phyloP scores from a whole-genome alignment of 2,113 vertebrate genomes.

The Motacilla alba region DNA sequence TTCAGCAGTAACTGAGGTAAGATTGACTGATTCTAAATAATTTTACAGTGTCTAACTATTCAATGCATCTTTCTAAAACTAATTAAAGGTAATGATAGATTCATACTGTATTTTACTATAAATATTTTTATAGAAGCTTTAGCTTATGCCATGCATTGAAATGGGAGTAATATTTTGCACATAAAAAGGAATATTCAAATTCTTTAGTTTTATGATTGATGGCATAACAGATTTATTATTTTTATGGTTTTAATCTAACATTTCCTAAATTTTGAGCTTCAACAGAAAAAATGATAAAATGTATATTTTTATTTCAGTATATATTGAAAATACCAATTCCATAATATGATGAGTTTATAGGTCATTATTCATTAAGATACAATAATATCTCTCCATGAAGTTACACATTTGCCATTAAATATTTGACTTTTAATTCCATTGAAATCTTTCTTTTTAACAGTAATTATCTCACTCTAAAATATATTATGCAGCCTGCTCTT shows the following conservation, averaged over 20 bases:
- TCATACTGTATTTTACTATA: constrained; percentile 54
- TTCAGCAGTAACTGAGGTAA: constrained; percentile 1
- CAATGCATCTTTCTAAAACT: constrained; percentile 32
- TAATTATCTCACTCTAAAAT: background rate
- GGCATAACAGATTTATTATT: constrained; percentile 24
- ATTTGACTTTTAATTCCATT: background rate
- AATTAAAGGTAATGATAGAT: constrained; percentile 17
- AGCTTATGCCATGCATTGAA: constrained; percentile 29
- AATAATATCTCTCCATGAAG: background rate
- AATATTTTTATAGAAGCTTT: constrained; percentile 62
- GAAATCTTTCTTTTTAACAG: constrained; percentile 27
- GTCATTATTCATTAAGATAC: background rate
- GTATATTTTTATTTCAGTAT: constrained; percentile 19
- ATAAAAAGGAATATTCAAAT: constrained; percentile 27
- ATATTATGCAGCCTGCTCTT: background rate
- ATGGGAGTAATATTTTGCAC: constrained; percentile 52
- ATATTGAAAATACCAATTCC: background rate
- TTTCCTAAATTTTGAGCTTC: constrained; percentile 26
- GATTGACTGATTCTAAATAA: background rate
- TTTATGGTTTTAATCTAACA: constrained; percentile 36
- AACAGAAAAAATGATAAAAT: background rate
- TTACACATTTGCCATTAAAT: background rate
- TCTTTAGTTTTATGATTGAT: constrained; percentile 34
- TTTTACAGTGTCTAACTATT: background rate
- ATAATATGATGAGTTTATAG: background rate